Conservation (phyloP, 1,140 invertebrate genomes). For the Odontomachus brunneus region DNA sequence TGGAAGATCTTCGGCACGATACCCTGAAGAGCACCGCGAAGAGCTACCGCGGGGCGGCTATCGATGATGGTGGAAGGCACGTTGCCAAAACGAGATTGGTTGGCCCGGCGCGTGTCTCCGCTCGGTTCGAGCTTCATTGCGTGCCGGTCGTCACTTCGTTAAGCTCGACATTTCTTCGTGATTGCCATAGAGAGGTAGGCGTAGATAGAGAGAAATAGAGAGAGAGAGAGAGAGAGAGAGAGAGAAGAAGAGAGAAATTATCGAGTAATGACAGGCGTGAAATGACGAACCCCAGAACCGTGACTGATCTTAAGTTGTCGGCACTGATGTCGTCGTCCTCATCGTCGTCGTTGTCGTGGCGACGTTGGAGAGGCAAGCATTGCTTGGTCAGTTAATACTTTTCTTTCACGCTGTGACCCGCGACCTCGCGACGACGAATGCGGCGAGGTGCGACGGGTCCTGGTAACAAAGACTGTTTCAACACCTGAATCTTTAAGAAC, state of each 20-base stretch:
- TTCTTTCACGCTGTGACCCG: background rate
- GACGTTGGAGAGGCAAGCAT: conserved; percentile 32
- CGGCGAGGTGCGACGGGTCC: background rate
- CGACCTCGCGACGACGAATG: conserved; percentile 6
- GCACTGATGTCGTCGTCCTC: conserved; percentile 42
- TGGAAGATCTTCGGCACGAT: conserved; percentile 62
- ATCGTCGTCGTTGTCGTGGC: conserved; percentile 22
- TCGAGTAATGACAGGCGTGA: conserved; percentile 51
- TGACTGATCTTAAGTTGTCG: conserved; percentile 44
- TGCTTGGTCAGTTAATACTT: conserved; percentile 13
- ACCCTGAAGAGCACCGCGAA: conserved; percentile 51
- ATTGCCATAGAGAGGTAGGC: background rate
- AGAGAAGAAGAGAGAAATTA: background rate
- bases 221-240: background rate
- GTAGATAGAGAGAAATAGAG: background rate
- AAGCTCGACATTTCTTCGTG: background rate
- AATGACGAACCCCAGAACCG: conserved; percentile 60
- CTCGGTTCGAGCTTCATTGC: conserved; percentile 34
- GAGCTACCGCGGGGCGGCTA: conserved; percentile 53
- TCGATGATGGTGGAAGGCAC: conserved; percentile 79
- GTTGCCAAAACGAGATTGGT: conserved; percentile 77
- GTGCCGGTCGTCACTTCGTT: conserved; percentile 39
- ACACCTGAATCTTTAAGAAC: conserved; percentile 19
- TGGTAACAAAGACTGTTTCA: conserved; percentile 13
- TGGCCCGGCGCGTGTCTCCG: conserved; percentile 68